Percentiles rank a stretch among this genome's conserved stretches.
Conservation (phyloP, 2,113 vertebrate species). For the Ageneiosus marmoratus region DNA sequence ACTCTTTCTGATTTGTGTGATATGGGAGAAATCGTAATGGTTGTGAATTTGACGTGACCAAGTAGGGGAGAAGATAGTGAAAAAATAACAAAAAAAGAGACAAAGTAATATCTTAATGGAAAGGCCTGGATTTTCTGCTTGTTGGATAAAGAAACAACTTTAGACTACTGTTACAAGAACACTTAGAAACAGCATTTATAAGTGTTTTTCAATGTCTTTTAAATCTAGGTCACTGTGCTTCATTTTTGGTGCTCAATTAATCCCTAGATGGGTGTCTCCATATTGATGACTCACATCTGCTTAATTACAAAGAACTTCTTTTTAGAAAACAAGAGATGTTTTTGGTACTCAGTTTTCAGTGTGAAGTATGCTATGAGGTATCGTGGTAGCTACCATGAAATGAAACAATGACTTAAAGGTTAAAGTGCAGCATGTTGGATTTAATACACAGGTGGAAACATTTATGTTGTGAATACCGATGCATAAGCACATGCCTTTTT, state of each 20-base stretch:
- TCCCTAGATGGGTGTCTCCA: slow-evolving; percentile 4
- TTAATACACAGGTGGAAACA: not conserved
- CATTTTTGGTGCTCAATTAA: slow-evolving; percentile 12
- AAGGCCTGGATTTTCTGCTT: not conserved
- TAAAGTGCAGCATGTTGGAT: not conserved
- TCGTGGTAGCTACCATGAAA: not conserved
- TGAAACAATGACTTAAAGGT: not conserved
- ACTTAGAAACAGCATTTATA: slow-evolving; percentile 5
- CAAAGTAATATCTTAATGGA: not conserved
- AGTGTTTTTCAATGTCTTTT: not conserved
- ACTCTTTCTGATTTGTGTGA: too few relatives aligned
- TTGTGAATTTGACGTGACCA: too few relatives aligned
- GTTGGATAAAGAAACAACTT: not conserved
- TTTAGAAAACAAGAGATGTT: not conserved
- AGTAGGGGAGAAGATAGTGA: too few relatives aligned
- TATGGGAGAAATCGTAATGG: too few relatives aligned
- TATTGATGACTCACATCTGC: slow-evolving; percentile 7
- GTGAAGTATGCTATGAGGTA: not conserved
- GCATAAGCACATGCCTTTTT: not conserved
- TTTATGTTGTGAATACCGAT: not conserved
- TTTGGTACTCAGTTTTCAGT: not conserved
- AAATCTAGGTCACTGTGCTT: slow-evolving; percentile 15
- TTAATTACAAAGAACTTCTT: not conserved
- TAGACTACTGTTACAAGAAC: not conserved
- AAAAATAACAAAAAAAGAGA: too few relatives aligned